These are phyloP conservation scores for Xiphorhynchus erythropygius DNA, from an alignment of 2,797 vertebrate genomes.

Conservation along the genomic window DNA sequence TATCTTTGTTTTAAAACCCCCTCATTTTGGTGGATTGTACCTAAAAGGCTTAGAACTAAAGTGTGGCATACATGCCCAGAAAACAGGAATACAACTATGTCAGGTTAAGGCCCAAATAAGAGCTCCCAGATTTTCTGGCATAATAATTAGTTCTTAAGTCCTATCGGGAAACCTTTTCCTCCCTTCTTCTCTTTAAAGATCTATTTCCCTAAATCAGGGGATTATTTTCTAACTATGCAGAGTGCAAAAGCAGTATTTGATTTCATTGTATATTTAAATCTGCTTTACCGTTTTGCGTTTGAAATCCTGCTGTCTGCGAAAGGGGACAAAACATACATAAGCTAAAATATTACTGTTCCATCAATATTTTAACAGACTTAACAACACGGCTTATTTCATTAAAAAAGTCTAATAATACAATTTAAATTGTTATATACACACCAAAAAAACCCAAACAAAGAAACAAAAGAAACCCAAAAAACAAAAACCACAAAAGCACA, in stretches of 20 bases:
- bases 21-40: neutral
- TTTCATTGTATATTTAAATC: neutral
- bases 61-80: neutral
- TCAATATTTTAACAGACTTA: neutral
- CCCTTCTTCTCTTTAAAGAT: neutral
- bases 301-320: neutral
- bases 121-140: neutral
- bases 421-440: neutral
- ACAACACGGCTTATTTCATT: neutral
- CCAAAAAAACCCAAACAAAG: neutral
- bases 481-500: neutral
- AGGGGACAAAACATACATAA: too few relatives aligned
- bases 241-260: neutral
- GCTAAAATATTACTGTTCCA: neutral
- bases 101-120: neutral
- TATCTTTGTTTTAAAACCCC: neutral
- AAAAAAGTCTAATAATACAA: neutral
- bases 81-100: neutral
- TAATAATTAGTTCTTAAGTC: neutral
- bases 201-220: neutral
- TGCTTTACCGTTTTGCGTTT: neutral
- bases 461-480: neutral
- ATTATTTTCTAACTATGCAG: neutral
- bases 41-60: neutral
- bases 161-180: neutral